These are phyloP conservation scores for Zophobas morio DNA, from an alignment of 1,140 invertebrate species.

Conservation along the genomic window DNA sequence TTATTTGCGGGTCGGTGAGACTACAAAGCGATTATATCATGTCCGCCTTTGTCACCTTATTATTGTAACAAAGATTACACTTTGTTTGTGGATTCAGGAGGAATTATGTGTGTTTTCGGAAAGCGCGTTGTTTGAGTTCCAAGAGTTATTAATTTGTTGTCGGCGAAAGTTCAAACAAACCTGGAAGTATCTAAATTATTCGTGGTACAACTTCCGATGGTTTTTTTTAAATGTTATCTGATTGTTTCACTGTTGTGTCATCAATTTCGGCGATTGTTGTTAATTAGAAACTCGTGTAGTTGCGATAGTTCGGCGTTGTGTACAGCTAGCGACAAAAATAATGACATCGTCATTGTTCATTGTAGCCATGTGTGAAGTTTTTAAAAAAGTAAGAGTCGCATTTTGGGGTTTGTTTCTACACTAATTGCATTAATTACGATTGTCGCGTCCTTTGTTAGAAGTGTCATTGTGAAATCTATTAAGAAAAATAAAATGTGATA, in stretches of 20 bases:
- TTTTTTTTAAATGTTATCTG: background rate
- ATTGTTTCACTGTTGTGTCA: background rate
- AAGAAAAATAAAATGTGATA: too few relatives aligned
- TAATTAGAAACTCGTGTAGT: background rate
- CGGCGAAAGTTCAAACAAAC: background rate
- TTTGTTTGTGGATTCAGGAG: background rate
- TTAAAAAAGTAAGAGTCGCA: background rate
- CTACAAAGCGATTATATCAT: background rate
- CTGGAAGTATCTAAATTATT: background rate
- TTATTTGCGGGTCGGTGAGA: too few relatives aligned
- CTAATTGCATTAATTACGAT: too few relatives aligned
- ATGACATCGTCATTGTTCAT: background rate
- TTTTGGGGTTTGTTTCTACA: too few relatives aligned
- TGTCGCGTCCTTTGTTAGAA: too few relatives aligned
- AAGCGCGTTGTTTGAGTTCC: background rate
- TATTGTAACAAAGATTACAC: conserved; percentile 19
- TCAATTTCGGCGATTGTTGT: background rate
- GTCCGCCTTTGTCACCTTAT: conserved; percentile 6
- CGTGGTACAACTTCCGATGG: background rate
- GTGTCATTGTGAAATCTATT: too few relatives aligned
- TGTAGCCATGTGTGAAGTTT: background rate
- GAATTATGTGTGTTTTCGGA: background rate
- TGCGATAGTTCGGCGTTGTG: background rate
- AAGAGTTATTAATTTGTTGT: background rate
- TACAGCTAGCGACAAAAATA: conserved; percentile 28